phyloP scores from a whole-genome alignment of 2,113 vertebrate species.

The Takifugu flavidus region DNA sequence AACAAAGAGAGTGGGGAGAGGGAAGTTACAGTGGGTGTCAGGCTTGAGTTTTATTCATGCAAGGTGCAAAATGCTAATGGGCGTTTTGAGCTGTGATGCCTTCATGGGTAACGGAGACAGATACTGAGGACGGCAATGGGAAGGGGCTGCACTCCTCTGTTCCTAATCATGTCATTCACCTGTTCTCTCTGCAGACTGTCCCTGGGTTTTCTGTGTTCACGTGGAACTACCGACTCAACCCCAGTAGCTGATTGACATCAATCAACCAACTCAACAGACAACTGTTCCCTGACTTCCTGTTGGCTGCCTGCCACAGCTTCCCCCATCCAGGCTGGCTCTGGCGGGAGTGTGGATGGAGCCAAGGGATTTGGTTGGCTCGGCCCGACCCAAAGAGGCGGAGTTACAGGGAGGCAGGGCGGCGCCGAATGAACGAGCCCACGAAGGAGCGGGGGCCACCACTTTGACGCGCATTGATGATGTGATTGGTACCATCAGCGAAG shows the following conservation, averaged over 20 bases:
- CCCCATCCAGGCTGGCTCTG: conserved; percentile 68
- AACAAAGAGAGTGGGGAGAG: conserved; percentile 11
- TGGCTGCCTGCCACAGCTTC: conserved; percentile 68
- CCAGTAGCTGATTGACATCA: conserved; percentile 64
- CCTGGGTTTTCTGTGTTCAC: conserved; percentile 64
- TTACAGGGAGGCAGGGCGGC: conserved; percentile 82
- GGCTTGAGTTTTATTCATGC: conserved; percentile 40
- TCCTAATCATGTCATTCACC: conserved; percentile 46
- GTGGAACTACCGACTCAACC: conserved; percentile 62
- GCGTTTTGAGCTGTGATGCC: conserved; percentile 20
- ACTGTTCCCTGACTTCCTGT: conserved; percentile 47
- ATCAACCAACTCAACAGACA: conserved; percentile 43
- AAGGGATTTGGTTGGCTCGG: conserved; percentile 84
- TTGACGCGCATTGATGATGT: conserved; percentile 85
- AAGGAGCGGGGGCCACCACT: conserved; percentile 69
- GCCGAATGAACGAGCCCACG: conserved; percentile 83
- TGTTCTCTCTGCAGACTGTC: conserved; percentile 65
- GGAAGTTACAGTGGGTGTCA: conserved; percentile 21
- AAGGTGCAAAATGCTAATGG: conserved; percentile 47
- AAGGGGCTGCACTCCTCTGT: conserved; percentile 30
- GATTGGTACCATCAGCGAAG: conserved; percentile 85
- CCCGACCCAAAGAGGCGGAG: conserved; percentile 85
- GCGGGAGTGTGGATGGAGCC: conserved; percentile 86
- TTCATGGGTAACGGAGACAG: conserved; percentile 32
- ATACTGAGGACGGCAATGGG: conserved; percentile 42